Conservation (phyloP, 2,888 invertebrate species). For the Orgyia antiqua region DNA sequence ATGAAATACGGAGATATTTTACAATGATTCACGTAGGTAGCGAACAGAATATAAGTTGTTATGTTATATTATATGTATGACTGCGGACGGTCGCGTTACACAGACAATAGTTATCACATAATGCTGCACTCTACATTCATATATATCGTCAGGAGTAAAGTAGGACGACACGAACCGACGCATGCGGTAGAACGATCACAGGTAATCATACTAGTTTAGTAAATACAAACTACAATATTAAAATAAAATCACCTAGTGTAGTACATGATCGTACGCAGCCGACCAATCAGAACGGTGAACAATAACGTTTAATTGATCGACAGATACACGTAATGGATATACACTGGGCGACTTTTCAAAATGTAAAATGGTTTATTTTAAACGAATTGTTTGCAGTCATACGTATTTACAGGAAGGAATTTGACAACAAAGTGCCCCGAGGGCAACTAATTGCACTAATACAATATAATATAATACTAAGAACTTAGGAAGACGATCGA, state of each 20-base stretch:
- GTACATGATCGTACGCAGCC: neutral
- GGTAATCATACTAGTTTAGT: conserved; percentile 36
- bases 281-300: neutral
- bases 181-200: conserved; percentile 30
- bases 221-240: conserved; percentile 27
- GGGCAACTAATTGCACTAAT: conserved; percentile 59
- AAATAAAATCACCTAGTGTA: conserved; percentile 6
- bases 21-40: neutral
- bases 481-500: conserved; percentile 30
- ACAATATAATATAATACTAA: conserved; percentile 40
- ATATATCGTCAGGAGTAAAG: conserved; percentile 15
- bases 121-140: conserved; percentile 29
- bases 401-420: conserved; percentile 29
- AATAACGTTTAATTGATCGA: conserved; percentile 4
- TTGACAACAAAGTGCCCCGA: conserved; percentile 45
- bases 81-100: conserved; percentile 45
- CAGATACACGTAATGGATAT: conserved; percentile 2
- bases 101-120: conserved; percentile 34
- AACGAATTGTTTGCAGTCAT: no score
- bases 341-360: conserved; percentile 6
- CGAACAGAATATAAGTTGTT: no score
- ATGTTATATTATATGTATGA: no score
- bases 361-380: no score
- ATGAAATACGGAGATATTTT: neutral
- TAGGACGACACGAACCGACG: no score